Evolutionary conservation across 1,140 invertebrate genomes (phyloP).

Genomic region (Subanguina moxae): DNA sequence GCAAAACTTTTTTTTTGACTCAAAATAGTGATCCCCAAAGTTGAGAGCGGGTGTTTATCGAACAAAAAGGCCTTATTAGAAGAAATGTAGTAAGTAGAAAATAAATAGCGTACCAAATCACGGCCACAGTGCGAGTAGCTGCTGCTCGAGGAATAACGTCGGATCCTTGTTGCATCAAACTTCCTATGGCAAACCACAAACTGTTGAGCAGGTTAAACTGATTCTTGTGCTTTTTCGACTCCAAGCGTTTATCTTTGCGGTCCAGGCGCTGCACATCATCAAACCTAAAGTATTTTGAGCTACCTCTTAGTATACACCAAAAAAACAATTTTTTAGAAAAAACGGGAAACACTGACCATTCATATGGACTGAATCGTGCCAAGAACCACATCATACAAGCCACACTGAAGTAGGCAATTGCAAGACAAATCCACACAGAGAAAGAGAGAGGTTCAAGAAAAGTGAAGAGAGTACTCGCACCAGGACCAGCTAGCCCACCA

Average conservation of each 20-base stretch:
- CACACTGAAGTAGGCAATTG: conserved; percentile 81
- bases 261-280: conserved; percentile 45
- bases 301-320: no score
- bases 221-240: conserved; percentile 63
- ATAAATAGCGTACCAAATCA: conserved; percentile 69
- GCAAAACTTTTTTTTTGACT: no score
- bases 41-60: no score
- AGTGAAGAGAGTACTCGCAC: conserved; percentile 60
- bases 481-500: background rate
- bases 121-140: conserved; percentile 80
- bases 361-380: conserved; percentile 84
- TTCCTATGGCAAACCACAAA: conserved; percentile 89
- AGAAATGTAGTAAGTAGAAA: background rate
- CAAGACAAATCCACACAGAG: conserved; percentile 73
- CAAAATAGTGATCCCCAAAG: no score
- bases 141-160: conserved; percentile 79
- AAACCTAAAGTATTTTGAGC: conserved; percentile 13
- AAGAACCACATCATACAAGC: conserved; percentile 85
- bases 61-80: no score
- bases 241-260: conserved; percentile 22
- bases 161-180: conserved; percentile 74
- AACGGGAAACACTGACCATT: conserved; percentile 67
- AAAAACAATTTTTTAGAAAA: no score
- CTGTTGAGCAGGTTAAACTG: conserved; percentile 86
- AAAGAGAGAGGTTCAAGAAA: conserved; percentile 84